phyloP scores from a whole-genome alignment of 1,140 invertebrate genomes.

The Coptotermes formosanus region DNA sequence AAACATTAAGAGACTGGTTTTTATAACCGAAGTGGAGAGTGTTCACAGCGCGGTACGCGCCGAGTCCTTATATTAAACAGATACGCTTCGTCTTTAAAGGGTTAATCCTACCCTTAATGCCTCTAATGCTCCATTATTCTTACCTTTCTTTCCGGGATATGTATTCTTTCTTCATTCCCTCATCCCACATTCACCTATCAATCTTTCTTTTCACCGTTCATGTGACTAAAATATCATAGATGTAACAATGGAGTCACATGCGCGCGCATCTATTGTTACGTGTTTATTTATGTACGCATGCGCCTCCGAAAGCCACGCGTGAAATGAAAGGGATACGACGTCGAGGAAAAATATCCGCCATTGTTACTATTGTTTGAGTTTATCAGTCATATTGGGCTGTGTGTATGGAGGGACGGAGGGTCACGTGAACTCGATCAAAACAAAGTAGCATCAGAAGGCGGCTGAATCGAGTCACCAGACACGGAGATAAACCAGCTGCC shows the following conservation, averaged over 20 bases:
- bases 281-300: conserved; percentile 28
- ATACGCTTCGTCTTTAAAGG: too few relatives aligned
- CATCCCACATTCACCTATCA: neutral
- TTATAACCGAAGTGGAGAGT: too few relatives aligned
- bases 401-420: neutral
- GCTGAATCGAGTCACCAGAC: neutral
- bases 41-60: too few relatives aligned
- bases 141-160: too few relatives aligned
- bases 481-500: neutral
- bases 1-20: too few relatives aligned
- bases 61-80: too few relatives aligned
- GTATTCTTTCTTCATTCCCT: too few relatives aligned
- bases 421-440: neutral
- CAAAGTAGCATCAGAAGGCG: neutral
- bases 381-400: neutral
- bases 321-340: conserved; percentile 19
- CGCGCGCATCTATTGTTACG: conserved; percentile 1
- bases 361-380: neutral
- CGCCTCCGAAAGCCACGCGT: conserved; percentile 27
- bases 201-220: neutral
- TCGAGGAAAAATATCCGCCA: neutral
- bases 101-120: too few relatives aligned
- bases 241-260: conserved; percentile 11
- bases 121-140: too few relatives aligned
- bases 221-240: neutral